These are phyloP conservation scores for Sympetrum striolatum DNA, from an alignment of 2,888 invertebrate species.

Conservation along the genomic window DNA sequence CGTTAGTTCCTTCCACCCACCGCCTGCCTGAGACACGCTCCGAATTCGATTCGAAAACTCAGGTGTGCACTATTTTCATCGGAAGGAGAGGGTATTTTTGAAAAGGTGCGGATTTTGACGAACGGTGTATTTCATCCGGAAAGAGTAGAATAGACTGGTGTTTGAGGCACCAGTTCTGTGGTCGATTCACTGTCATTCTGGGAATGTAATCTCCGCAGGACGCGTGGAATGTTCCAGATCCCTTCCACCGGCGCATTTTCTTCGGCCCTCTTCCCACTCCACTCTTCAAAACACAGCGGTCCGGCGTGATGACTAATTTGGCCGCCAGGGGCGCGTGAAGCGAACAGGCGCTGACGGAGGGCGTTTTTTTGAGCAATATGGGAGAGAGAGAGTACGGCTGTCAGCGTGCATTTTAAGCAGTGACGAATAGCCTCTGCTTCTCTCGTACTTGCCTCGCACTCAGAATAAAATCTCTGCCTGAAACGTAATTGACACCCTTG, in stretches of 20 bases:
- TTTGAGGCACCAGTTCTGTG: background rate
- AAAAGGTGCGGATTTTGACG: background rate
- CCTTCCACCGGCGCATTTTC: background rate
- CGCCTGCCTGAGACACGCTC: background rate
- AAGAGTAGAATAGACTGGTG: background rate
- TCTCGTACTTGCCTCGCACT: no score
- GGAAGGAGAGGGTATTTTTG: background rate
- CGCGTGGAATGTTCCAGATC: slow-evolving; percentile 32
- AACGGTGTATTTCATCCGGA: background rate
- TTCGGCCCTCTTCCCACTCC: background rate
- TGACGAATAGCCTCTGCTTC: background rate
- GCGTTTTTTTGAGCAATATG: background rate
- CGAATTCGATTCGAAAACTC: background rate
- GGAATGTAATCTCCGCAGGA: slow-evolving; percentile 34
- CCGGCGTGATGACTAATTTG: slow-evolving; percentile 24
- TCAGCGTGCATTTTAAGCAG: background rate
- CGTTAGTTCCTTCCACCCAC: background rate
- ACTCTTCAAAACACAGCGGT: background rate
- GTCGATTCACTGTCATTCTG: slow-evolving; percentile 39
- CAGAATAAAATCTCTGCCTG: background rate
- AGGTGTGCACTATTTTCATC: background rate
- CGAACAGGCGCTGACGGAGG: background rate
- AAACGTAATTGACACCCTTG: background rate
- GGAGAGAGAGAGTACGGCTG: background rate
- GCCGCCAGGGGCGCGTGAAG: background rate